Base-by-base conservation (phyloP, 2,113 vertebrate species). In the Alosa alosa region DNA sequence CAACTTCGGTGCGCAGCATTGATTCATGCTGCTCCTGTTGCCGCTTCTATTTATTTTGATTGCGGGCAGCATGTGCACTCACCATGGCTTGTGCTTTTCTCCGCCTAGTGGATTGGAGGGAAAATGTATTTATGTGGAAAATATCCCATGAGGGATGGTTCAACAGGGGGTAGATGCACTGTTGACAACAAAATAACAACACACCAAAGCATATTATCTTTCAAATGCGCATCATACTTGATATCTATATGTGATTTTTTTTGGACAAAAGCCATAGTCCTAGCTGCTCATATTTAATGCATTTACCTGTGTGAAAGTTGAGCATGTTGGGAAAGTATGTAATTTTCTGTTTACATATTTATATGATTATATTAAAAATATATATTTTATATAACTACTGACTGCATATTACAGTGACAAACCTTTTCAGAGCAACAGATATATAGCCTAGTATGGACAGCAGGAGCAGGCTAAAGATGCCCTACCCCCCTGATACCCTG, bases 31-130 rank as follows among this genome's bases (percentile, higher is more conserved):
- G 72, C 31, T 39, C 10, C 31, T 31, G 68, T 36, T 75, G 72
- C 72, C 72, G 72, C 72, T 36, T 78, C 72, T 39, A 15, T 64
- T 52, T 52, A 25, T 78, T 78, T 78, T 78, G 72, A 39, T 78
- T 39, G 3, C 39, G 31, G 72, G 31, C 13, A 15, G 13, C 15
- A 39, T 36, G 13, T 17, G 8, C 10, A 78, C 4, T 5, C 55
- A 6, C 11, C 36, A 39, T 78, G 31, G 72, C 3, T 4, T 5
- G 2, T 15, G 4, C 72, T 0, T 60, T 36, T 78, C 72, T 39
- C 72, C 72, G 36, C 72, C 72, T 78, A 39, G 72, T 78, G 72
- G 25, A 78, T 17, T 78, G 72, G 72, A 78, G 72, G 31, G 5
- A 41, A 78, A 64, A 64, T 25, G 22, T n/a, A 22, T 22, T 22